Evolutionary conservation across 2,113 vertebrate species (phyloP).

Genomic region (Amia ocellicauda): DNA sequence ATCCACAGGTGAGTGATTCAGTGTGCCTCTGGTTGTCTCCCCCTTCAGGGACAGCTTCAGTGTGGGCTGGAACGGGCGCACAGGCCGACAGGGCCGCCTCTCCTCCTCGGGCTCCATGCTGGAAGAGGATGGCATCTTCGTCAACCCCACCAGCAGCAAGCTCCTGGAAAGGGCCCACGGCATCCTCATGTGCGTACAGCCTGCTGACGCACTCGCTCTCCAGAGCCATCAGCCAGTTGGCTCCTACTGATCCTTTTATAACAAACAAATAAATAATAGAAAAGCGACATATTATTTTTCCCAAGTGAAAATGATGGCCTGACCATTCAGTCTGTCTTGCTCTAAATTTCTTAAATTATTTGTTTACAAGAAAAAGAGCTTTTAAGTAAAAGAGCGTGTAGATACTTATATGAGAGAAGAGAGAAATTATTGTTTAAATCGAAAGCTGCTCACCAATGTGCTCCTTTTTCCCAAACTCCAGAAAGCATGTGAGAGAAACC

Average conservation of each 20-base stretch:
- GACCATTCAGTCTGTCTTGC: too few species aligned
- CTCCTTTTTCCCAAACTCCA: too few species aligned
- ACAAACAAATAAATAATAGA: neutral
- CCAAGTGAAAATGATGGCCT: neutral
- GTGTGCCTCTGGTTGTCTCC: constrained; percentile 21
- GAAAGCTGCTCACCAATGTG: too few species aligned
- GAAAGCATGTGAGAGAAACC: too few species aligned
- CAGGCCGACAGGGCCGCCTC: constrained; percentile 66
- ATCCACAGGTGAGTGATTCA: neutral
- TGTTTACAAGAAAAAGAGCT: too few species aligned
- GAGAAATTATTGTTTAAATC: too few species aligned
- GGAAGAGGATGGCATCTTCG: constrained; percentile 89
- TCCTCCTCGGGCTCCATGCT: constrained; percentile 58
- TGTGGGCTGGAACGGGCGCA: constrained; percentile 75
- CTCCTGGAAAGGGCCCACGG: constrained; percentile 93
- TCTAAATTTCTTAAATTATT: too few species aligned
- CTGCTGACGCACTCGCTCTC: neutral
- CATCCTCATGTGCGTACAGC: constrained; percentile 89
- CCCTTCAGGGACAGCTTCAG: constrained; percentile 64
- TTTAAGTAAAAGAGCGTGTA: too few species aligned
- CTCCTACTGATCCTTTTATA: too few species aligned
- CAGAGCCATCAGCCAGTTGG: too few species aligned
- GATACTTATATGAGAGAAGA: too few species aligned
- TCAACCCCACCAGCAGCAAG: constrained; percentile 86
- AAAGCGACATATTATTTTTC: neutral